Evolutionary conservation across 2,797 vertebrate genomes (phyloP), one percentile per base, ranked within the genome.

Genomic region (Rhinophrynus dorsalis): DNA sequence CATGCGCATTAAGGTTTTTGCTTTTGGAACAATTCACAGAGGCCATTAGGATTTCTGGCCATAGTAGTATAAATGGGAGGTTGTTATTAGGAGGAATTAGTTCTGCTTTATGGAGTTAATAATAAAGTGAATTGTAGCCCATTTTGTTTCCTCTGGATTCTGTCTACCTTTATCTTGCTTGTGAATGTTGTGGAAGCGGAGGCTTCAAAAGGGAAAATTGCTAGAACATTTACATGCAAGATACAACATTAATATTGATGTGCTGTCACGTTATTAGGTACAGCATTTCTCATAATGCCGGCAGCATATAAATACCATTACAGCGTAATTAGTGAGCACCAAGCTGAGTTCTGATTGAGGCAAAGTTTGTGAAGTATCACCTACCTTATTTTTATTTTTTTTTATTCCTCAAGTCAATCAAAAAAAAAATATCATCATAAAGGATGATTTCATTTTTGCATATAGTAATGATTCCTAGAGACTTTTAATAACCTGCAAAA

Each of bases 161-260:
- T n/a, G n/a, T n/a, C n/a, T n/a, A n/a, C n/a, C n/a, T n/a, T n/a
- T 23, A 12, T 48, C 21, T 48, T 51, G 24, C 15, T 12, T 3
- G 38, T 15, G 15, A 51, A 26, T 5, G 13, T 29, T n/a, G 3
- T 24, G 24, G 47, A 29, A 23, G 11, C 47, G 29, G 12, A 3
- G n/a, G 21, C 47, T n/a, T 51, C 47, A 51, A 29, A 51, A 27
- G 15, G 45, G 18, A 32, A 45, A 57, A 23, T 23, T 58, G 42
- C 51, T 72, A 0, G 11, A n/a, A 1, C 67, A 75, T 63, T 6
- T 33, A 75, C 75, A 79, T 75, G 80, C 81, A 76, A 80, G 65
- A 62, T 0, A 1, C 68, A 45, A 73, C 79, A 85, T 87, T 78
- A 84, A 82, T 85, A 84, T 85, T 85, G 83, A 87, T 86, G 82